Conservation (phyloP, 2,888 invertebrate species). For the Phrixothrix hirtus region DNA sequence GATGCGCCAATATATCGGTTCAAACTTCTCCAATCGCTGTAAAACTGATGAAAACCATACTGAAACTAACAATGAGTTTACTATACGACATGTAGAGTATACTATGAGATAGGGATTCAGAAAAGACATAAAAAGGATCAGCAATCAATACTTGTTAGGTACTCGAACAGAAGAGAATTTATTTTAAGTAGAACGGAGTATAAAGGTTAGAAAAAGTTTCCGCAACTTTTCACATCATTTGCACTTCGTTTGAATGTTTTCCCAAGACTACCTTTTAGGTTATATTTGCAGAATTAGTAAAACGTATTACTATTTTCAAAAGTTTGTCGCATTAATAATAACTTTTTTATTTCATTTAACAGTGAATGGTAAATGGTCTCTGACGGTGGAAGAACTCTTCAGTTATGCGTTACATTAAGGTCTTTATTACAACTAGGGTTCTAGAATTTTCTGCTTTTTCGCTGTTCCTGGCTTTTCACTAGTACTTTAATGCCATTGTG, state of each 20-base stretch:
- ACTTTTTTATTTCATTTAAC: constrained; percentile 3
- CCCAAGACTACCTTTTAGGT: too few relatives aligned
- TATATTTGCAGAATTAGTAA: too few relatives aligned
- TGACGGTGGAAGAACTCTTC: constrained; percentile 17
- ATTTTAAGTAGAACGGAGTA: too few relatives aligned
- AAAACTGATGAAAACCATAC: constrained; percentile 28
- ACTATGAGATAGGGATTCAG: constrained; percentile 11
- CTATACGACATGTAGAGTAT: constrained; percentile 19
- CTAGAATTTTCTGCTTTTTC: constrained; percentile 24
- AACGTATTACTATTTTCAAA: not conserved
- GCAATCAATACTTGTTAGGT: constrained; percentile 17
- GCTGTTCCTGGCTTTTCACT: constrained; percentile 17
- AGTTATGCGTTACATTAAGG: constrained; percentile 25
- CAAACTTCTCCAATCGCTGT: constrained; percentile 20
- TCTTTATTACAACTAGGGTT: constrained; percentile 19
- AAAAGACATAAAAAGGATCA: constrained; percentile 7
- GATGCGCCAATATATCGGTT: constrained; percentile 29
- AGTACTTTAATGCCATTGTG: constrained; percentile 24
- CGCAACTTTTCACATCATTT: constrained; percentile 2
- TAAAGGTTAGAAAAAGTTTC: not conserved
- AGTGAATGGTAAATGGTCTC: constrained; percentile 12
- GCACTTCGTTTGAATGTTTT: not conserved
- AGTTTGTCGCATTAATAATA: too few relatives aligned
- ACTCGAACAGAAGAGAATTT: constrained; percentile 4
- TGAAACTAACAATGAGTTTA: constrained; percentile 28